These are phyloP conservation scores for Cheirogaleus major DNA, from an alignment of 2,797 vertebrate genomes.

Conservation along the genomic window DNA sequence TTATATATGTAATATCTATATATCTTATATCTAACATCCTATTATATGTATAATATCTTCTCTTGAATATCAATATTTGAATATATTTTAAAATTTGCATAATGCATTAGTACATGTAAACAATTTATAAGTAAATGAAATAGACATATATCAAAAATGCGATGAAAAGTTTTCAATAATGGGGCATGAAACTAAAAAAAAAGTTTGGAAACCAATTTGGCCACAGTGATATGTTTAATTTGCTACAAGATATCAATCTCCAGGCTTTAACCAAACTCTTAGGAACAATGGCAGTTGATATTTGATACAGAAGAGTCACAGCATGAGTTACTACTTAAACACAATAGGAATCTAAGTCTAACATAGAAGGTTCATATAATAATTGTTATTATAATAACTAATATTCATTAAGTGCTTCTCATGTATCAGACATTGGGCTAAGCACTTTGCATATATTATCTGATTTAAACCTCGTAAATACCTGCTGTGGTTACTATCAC, in stretches of 20 bases:
- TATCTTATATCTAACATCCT: neutral
- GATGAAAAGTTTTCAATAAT: neutral
- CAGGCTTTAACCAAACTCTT: neutral
- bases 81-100: neutral
- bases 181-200: neutral
- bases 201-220: neutral
- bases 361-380: neutral
- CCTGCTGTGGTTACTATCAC: neutral
- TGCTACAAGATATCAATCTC: neutral
- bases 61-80: neutral
- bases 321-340: neutral
- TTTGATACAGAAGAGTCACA: neutral
- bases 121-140: neutral
- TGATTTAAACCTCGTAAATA: neutral
- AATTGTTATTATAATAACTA: neutral
- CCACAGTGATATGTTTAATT: neutral
- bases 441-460: neutral
- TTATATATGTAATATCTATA: neutral
- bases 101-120: neutral
- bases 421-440: neutral
- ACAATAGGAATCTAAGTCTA: neutral
- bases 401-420: neutral
- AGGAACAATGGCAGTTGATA: neutral
- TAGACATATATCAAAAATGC: neutral
- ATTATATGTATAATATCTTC: neutral